Evolutionary conservation across 2,888 invertebrate species (phyloP).

Genomic region (Acleris literana): DNA sequence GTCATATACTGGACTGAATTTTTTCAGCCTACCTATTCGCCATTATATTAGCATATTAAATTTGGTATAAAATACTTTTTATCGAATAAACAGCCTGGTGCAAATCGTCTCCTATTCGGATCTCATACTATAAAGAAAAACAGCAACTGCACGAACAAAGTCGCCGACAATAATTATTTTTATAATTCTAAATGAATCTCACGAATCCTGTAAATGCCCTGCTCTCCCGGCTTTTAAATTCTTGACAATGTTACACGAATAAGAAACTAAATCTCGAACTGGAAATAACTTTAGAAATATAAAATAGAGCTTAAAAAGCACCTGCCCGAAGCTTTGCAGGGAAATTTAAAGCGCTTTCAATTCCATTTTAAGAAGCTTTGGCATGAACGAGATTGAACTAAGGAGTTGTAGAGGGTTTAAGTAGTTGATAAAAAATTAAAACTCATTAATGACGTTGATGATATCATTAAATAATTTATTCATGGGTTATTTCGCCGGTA

Average conservation of each 20-base stretch:
- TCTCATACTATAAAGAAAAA: too few species aligned
- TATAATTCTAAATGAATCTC: too few species aligned
- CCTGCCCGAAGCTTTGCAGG: slow-evolving; percentile 1
- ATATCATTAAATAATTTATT: not conserved
- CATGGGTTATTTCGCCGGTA: not conserved
- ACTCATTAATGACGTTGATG: slow-evolving; percentile 4
- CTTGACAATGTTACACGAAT: slow-evolving; percentile 6
- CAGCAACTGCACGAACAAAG: too few species aligned
- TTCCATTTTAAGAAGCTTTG: slow-evolving; percentile 15
- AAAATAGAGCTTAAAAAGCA: not conserved
- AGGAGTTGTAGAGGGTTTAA: slow-evolving; percentile 6
- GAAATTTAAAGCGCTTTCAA: slow-evolving; percentile 9
- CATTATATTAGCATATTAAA: too few species aligned
- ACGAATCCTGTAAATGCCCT: not conserved
- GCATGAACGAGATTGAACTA: not conserved
- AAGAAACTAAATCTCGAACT: slow-evolving; percentile 13
- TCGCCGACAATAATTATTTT: too few species aligned
- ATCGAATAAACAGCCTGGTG: too few species aligned
- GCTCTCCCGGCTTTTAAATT: slow-evolving; percentile 2
- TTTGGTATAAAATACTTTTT: too few species aligned
- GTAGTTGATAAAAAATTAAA: slow-evolving; percentile 23
- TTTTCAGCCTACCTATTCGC: too few species aligned
- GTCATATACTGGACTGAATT: too few species aligned
- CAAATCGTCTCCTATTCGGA: too few species aligned
- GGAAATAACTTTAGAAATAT: not conserved